Conservation (phyloP, 2,797 vertebrate genomes). For the Muraenolepis orangiensis region DNA sequence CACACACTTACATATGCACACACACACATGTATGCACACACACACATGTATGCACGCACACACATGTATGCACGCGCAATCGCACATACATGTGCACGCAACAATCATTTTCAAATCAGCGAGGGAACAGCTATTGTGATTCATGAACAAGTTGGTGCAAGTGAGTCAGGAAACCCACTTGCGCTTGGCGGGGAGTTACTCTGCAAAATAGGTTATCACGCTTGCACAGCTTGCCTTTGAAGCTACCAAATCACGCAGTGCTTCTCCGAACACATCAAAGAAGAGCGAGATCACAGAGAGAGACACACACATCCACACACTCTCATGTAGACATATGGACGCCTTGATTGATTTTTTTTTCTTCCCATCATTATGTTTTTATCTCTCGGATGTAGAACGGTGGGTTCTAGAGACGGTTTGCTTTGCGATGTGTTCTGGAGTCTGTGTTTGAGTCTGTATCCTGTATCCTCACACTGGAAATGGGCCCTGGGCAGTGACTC, state of each 20-base stretch:
- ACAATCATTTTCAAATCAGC: slow-evolving; percentile 3
- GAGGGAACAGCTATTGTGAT: slow-evolving; percentile 32
- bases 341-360: background rate
- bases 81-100: slow-evolving; percentile 24
- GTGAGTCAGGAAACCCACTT: slow-evolving; percentile 18
- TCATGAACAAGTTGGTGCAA: slow-evolving; percentile 23
- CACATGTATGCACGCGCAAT: slow-evolving; percentile 18
- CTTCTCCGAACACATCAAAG: slow-evolving; percentile 36
- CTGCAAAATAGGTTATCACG: slow-evolving; percentile 12
- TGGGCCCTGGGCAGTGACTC: slow-evolving; percentile 22
- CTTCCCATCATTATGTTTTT: background rate
- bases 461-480: slow-evolving; percentile 3
- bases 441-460: background rate
- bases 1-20: slow-evolving; percentile 20
- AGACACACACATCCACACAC: background rate
- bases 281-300: slow-evolving; percentile 5
- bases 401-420: background rate
- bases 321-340: slow-evolving; percentile 1
- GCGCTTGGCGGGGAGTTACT: background rate
- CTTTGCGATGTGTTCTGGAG: slow-evolving; percentile 10
- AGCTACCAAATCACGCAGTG: slow-evolving; percentile 19
- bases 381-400: background rate
- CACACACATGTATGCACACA: slow-evolving; percentile 24
- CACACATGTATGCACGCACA: slow-evolving; percentile 24
- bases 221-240: slow-evolving; percentile 27